Base-by-base conservation (phyloP, 2,888 invertebrate species). In the Nudaria mundana region DNA sequence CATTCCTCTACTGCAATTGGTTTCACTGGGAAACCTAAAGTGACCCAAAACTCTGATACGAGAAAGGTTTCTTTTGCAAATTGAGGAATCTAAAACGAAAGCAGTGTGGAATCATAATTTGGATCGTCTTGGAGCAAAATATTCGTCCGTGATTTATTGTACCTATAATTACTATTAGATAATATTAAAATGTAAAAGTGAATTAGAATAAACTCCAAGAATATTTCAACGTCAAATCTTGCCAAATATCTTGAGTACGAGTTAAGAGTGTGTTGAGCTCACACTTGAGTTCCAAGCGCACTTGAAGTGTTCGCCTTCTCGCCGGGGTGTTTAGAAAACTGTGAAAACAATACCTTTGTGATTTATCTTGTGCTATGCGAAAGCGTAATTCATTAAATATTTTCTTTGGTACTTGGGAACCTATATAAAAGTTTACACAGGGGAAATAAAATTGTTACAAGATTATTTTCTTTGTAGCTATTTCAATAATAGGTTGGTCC, bases 301-400 rank as follows among this genome's bases (percentile, higher is more conserved):
- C 71, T 73, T 60, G 39, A 68, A 56, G 43, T 57, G 52, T 49
- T 58, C 60, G 61, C 62, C 74, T 60, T 69, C 70, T 67, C 54
- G 59, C 52, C 64, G 77, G 75, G 81, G 79, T 81, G 81, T 78
- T 81, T 75, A 71, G 67, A 70, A 68, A 71, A 74, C 72, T 70
- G 76, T 72, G 81, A 82, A 84, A 76, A 81, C 64, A 62, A 66
- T 62, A 60, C 54, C 66, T 60, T 59, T 55, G 53, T 62, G 71
- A 73, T 71, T 75, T 66, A 70, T 66, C 52, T 63, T 57, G 59
- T 51, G 61, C n/a, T n/a, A n/a, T 48, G 44, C 42, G 68, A 54
- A 71, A 66, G 66, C 68, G 67, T 71, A 70, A 65, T 54, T 62
- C 57, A 49, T 59, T 63, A 51, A 68, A 67, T 55, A 62, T 66